Evolutionary conservation across 2,888 invertebrate species (phyloP).

Genomic region (Agrilus biguttatus): DNA sequence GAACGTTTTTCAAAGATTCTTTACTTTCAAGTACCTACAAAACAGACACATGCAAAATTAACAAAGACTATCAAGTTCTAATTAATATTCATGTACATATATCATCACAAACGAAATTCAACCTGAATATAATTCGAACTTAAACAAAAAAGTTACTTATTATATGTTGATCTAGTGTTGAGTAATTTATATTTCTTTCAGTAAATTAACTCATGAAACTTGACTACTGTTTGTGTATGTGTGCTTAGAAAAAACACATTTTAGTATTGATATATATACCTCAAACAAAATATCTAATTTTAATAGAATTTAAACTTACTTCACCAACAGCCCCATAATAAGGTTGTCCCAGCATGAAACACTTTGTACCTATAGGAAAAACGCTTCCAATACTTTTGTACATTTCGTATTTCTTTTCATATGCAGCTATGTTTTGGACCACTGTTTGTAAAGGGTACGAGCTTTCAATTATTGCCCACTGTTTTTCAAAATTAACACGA

Average conservation of each 20-base stretch:
- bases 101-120: no score
- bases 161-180: no score
- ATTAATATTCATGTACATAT: no score
- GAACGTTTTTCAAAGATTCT: slow-evolving; percentile 37
- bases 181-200: no score
- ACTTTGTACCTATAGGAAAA: slow-evolving; percentile 49
- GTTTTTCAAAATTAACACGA: slow-evolving; percentile 49
- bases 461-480: slow-evolving; percentile 49
- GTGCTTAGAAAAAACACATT: no score
- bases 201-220: no score
- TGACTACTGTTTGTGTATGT: no score
- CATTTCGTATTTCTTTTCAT: slow-evolving; percentile 29
- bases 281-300: neutral
- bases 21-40: slow-evolving; percentile 42
- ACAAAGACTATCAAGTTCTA: no score
- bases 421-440: slow-evolving; percentile 37
- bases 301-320: slow-evolving; percentile 31
- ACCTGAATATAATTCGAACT: no score
- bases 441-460: slow-evolving; percentile 58
- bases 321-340: slow-evolving; percentile 71
- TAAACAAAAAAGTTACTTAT: no score
- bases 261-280: no score
- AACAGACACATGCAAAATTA: slow-evolving; percentile 5
- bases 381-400: slow-evolving; percentile 42
- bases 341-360: slow-evolving; percentile 66